phyloP scores from a whole-genome alignment of 2,113 vertebrate species.

The Corythornis madagascariensis region DNA sequence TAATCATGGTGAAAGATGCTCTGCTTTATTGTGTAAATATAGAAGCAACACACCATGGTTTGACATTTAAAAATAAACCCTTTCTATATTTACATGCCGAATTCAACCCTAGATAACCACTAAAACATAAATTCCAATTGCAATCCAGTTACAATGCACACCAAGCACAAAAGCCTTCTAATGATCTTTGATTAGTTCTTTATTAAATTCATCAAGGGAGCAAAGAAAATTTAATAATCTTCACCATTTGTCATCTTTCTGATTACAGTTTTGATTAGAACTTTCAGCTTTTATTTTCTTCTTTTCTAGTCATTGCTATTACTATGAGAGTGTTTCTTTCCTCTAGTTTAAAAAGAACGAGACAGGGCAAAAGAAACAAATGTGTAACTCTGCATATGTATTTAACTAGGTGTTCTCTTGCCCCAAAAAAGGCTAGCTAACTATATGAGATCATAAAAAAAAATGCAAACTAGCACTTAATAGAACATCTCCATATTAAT shows the following conservation, averaged over 20 bases:
- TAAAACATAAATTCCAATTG: conserved; percentile 79
- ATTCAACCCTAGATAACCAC: conserved; percentile 63
- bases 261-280: conserved; percentile 94
- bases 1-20: conserved; percentile 60
- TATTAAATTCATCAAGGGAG: conserved; percentile 97
- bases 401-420: neutral
- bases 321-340: conserved; percentile 48
- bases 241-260: conserved; percentile 91
- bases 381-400: conserved; percentile 3
- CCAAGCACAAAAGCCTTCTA: conserved; percentile 88
- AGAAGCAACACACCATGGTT: conserved; percentile 68
- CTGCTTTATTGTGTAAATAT: conserved; percentile 51
- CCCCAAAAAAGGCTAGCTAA: neutral
- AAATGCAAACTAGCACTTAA: neutral
- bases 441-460: neutral
- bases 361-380: conserved; percentile 19
- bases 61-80: conserved; percentile 75
- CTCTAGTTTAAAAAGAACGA: conserved; percentile 25
- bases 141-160: conserved; percentile 79
- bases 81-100: conserved; percentile 74
- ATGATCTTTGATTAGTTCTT: conserved; percentile 99
- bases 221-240: conserved; percentile 97
- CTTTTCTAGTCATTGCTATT: conserved; percentile 71
- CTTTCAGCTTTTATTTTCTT: conserved; percentile 83
- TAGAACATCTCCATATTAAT: neutral